Percentiles rank a stretch among this genome's conserved stretches.
These are phyloP conservation scores for Drosophila repletoides DNA, from an alignment of 1,140 invertebrate genomes.

Conservation along the genomic window DNA sequence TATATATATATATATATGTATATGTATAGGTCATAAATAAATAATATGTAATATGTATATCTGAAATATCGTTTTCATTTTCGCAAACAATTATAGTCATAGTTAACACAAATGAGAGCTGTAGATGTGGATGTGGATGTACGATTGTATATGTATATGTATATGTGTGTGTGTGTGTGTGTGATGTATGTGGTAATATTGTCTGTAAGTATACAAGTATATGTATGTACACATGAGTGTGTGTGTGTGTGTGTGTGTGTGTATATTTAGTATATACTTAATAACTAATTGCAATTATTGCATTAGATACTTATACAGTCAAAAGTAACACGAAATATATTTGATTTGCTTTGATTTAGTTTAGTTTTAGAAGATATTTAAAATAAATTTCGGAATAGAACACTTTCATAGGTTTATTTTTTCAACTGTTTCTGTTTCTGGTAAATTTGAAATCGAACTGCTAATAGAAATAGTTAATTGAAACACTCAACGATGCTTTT, in stretches of 20 bases:
- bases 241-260: constrained; percentile 4
- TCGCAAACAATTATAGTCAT: constrained; percentile 75
- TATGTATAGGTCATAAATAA: constrained; percentile 45
- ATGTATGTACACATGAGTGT: neutral
- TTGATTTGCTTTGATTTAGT: constrained; percentile 53
- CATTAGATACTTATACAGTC: constrained; percentile 42
- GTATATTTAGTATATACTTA: constrained; percentile 15
- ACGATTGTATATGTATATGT: neutral
- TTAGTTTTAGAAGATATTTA: constrained; percentile 46
- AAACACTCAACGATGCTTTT: constrained; percentile 56
- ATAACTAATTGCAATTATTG: constrained; percentile 26
- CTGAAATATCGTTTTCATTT: constrained; percentile 54
- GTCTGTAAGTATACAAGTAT: constrained; percentile 7
- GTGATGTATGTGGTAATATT: too few species aligned
- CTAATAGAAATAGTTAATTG: constrained; percentile 55
- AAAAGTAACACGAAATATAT: constrained; percentile 66
- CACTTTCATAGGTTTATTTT: constrained; percentile 26
- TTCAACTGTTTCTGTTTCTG: constrained; percentile 22
- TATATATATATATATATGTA: constrained; percentile 19
- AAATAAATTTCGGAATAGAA: constrained; percentile 65
- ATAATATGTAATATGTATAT: constrained; percentile 60
- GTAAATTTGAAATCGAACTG: constrained; percentile 34
- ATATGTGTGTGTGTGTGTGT: too few species aligned
- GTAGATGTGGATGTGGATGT: too few species aligned
- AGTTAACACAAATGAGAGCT: constrained; percentile 72